Evolutionary conservation across 2,888 invertebrate species (phyloP).

Genomic region (Patella depressa): DNA sequence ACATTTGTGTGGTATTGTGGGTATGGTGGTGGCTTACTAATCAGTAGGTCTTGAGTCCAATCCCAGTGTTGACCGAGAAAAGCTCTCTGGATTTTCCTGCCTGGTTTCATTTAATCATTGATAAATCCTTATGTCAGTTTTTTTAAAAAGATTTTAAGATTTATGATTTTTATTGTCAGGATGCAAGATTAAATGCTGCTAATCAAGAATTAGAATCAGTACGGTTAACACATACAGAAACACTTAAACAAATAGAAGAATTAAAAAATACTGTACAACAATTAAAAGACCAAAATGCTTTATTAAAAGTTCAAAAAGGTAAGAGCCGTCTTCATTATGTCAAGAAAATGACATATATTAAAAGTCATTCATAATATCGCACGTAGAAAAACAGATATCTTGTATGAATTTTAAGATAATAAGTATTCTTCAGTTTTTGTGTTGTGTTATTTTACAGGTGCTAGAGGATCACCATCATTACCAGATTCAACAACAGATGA

Average conservation of each 20-base stretch:
- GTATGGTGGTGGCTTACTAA: too few species aligned
- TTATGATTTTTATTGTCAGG: constrained; percentile 48
- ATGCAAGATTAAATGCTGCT: constrained; percentile 63
- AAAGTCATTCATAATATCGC: too few species aligned
- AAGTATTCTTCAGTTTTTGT: not conserved
- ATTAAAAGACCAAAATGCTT: constrained; percentile 87
- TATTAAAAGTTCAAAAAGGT: constrained; percentile 77
- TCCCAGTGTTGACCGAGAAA: too few species aligned
- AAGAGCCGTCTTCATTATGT: not conserved
- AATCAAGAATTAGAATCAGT: constrained; percentile 57
- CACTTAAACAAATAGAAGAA: constrained; percentile 76
- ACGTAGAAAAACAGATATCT: too few species aligned
- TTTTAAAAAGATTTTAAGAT: too few species aligned
- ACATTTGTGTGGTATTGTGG: too few species aligned
- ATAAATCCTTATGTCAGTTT: too few species aligned
- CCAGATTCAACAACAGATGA: not conserved
- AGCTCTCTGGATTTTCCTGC: too few species aligned
- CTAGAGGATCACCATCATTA: constrained; percentile 32
- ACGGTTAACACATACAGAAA: constrained; percentile 49
- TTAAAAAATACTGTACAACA: constrained; percentile 81
- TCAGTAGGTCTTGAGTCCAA: too few species aligned
- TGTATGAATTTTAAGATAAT: not conserved
- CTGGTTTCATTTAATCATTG: too few species aligned
- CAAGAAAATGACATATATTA: too few species aligned
- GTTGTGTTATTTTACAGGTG: constrained; percentile 29